Base-by-base conservation (phyloP, 2,888 invertebrate genomes). In the Nowickia ferox region DNA sequence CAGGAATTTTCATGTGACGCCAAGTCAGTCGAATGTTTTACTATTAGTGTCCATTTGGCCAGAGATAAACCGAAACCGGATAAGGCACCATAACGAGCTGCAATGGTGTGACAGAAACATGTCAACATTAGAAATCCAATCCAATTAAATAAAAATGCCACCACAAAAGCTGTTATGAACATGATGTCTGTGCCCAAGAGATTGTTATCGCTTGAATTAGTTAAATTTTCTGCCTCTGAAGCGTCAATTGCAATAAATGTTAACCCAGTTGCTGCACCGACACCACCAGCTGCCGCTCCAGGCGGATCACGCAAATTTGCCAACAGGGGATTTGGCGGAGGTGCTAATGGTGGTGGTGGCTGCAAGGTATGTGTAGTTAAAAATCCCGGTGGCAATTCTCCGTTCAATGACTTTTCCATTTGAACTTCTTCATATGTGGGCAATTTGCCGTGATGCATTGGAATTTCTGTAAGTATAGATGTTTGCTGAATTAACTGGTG, bases 121-220 rank as follows among this genome's bases (percentile, higher is more conserved):
- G 98, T 96, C 88, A 98, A 94, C 91, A 98, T 94, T 88, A 98
- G 93, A 93, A 98, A 98, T 15, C 98, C 98, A 91, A 98, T 92
- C 98, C 98, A 98, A 94, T 98, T 98, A 94, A 98, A 98, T 68
- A 98, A 95, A 94, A 98, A 98, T 89, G 98, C 97, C 92, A 98
- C 98, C 97, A 98, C 95, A 93, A 98, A 98, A 55, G 98, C 97
- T 86, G 97, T 97, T 88, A 97, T 95, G 93, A 98, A 98, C 96
- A 98, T 97, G 90, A 97, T 96, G 92, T 98, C 98, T 44, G 98
- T 98, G 87, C 98, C 98, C 68, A 98, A 95, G 82, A 98, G 94
- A 89, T 96, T 96, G 90, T 96, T 96, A 90, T 97, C 96, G 44
- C 84, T 84, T 10, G 95, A 95, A 91, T 96, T 96, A 91, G 97